Evolutionary conservation across 1,140 invertebrate species (phyloP).

Genomic region (Chionoecetes opilio): DNA sequence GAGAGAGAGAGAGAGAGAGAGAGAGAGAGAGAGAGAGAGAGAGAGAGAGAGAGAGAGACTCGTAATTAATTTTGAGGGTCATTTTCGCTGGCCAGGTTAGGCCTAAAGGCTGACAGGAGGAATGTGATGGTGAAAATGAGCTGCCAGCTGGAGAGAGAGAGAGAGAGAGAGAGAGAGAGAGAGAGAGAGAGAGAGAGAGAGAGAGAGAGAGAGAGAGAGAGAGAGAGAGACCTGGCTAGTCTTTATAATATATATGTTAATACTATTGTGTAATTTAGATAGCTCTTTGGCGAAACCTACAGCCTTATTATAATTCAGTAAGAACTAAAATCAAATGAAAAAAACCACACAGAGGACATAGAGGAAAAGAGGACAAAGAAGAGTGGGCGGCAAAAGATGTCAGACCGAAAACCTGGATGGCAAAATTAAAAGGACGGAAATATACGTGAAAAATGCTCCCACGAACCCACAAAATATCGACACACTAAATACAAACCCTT

Average conservation of each 20-base stretch:
- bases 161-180: background rate
- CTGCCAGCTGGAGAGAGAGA: background rate
- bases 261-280: no score
- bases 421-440: background rate
- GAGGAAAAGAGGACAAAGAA: background rate
- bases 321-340: background rate
- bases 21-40: conserved; percentile 8
- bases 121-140: background rate
- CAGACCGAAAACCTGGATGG: background rate
- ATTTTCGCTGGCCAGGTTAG: background rate
- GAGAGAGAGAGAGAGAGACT: background rate
- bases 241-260: no score
- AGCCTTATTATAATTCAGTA: no score
- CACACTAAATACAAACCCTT: no score
- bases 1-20: conserved; percentile 23
- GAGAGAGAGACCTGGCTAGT: no score
- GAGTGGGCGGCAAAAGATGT: background rate
- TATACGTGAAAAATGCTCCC: background rate
- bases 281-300: no score
- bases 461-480: background rate
- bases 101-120: background rate
- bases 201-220: conserved; percentile 3
- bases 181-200: background rate
- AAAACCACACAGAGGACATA: background rate
- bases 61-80: background rate